These are phyloP conservation scores for Drosophila falleni DNA, from an alignment of 2,888 invertebrate species.

Conservation along the genomic window DNA sequence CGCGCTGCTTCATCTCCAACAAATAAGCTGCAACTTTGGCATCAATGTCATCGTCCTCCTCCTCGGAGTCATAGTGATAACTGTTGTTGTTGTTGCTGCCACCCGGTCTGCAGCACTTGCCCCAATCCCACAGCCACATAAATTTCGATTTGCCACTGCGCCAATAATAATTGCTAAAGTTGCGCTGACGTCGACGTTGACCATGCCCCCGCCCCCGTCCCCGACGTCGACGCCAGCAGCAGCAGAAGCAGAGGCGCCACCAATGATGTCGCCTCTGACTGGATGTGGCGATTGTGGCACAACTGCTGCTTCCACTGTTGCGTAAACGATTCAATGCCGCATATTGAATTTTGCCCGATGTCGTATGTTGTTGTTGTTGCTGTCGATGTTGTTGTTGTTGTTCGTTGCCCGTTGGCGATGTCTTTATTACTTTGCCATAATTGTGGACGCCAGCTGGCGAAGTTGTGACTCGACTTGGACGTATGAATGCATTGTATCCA, in stretches of 20 bases:
- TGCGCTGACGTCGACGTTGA: conserved; percentile 48
- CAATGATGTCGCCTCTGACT: conserved; percentile 31
- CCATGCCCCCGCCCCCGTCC: conserved; percentile 14
- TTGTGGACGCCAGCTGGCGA: conserved; percentile 69
- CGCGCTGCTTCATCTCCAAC: conserved; percentile 77
- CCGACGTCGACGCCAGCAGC: conserved; percentile 36
- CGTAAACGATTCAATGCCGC: conserved; percentile 80
- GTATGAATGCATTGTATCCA: conserved; percentile 60
- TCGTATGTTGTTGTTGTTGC: conserved; percentile 11
- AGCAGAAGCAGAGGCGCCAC: conserved; percentile 32
- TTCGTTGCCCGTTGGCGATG: conserved; percentile 29
- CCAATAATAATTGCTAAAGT: conserved; percentile 55
- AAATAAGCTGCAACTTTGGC: conserved; percentile 83
- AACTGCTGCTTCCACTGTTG: conserved; percentile 36
- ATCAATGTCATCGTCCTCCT: conserved; percentile 84
- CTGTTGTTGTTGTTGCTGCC: conserved; percentile 50
- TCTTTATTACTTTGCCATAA: conserved; percentile 59
- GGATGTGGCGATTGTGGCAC: conserved; percentile 15
- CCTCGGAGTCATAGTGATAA: conserved; percentile 67
- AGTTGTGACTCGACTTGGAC: conserved; percentile 37
- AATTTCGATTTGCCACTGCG: conserved; percentile 34
- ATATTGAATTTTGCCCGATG: conserved; percentile 77
- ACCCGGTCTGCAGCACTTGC: conserved; percentile 46
- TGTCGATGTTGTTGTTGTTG: neutral
- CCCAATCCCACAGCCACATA: conserved; percentile 28